phyloP scores from a whole-genome alignment of 2,113 vertebrate species.

The Gnathonemus echidnorhynchus region DNA sequence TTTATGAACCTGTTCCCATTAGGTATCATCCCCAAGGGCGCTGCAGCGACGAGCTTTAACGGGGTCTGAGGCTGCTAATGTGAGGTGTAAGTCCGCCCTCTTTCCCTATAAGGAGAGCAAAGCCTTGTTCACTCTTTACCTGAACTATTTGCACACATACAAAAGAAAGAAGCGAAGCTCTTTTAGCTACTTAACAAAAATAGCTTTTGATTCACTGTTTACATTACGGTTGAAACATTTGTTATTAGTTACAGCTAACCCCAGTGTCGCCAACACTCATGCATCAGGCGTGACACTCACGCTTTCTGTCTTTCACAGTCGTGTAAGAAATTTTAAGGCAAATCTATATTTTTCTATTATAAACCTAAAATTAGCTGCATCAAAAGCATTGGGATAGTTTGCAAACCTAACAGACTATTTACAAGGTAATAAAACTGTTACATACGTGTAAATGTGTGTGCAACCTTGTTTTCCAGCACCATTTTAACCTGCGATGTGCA shows the following conservation, averaged over 20 bases:
- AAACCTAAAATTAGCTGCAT: background rate
- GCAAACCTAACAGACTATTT: background rate
- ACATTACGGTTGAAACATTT: background rate
- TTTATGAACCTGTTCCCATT: background rate
- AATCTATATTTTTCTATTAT: background rate
- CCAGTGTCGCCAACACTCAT: background rate
- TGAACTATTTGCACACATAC: background rate
- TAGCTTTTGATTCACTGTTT: background rate
- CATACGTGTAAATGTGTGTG: background rate
- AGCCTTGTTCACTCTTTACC: background rate
- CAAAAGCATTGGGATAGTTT: background rate
- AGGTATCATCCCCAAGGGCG: background rate
- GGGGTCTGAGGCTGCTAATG: background rate
- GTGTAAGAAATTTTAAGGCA: background rate
- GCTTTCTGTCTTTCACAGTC: background rate
- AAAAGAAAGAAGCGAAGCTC: background rate
- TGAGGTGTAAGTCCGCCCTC: background rate
- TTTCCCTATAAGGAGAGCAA: background rate
- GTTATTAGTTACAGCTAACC: background rate
- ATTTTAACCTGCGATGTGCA: background rate
- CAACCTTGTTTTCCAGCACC: background rate
- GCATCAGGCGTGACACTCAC: background rate
- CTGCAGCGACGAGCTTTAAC: background rate
- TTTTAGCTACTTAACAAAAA: background rate
- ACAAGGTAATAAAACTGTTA: background rate